A percentile compares a stretch with the other conserved stretches of the same genome.
These are phyloP conservation scores for Coronaproctus castanopsis DNA, from an alignment of 2,888 invertebrate genomes.

Conservation along the genomic window DNA sequence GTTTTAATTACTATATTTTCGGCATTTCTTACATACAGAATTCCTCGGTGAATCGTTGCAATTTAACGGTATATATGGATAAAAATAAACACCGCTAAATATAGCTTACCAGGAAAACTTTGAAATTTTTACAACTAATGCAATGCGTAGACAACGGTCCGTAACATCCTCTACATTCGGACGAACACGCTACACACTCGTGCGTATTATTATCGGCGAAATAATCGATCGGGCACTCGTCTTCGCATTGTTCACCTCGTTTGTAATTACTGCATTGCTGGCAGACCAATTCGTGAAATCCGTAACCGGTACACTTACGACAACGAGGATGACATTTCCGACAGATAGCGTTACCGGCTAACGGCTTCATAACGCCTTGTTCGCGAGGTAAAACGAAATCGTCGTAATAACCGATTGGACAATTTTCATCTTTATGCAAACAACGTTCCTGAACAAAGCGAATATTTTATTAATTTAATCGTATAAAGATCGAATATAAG, in stretches of 20 bases:
- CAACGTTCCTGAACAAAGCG: slow-evolving; percentile 38
- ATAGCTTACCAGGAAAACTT: slow-evolving; percentile 19
- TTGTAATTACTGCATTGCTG: slow-evolving; percentile 69
- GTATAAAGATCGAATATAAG: background rate
- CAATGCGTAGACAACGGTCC: slow-evolving; percentile 61
- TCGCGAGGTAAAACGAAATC: slow-evolving; percentile 63
- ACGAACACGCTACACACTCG: slow-evolving; percentile 36
- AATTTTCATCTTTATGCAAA: slow-evolving; percentile 55
- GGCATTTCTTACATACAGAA: too few species aligned
- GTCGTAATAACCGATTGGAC: slow-evolving; percentile 63
- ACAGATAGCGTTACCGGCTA: slow-evolving; percentile 72
- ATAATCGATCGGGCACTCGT: slow-evolving; percentile 65
- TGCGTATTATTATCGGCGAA: slow-evolving; percentile 54
- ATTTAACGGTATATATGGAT: too few species aligned
- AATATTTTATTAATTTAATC: slow-evolving; percentile 2
- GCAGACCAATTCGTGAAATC: slow-evolving; percentile 69
- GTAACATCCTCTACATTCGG: slow-evolving; percentile 65
- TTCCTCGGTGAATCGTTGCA: too few species aligned
- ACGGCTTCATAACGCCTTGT: slow-evolving; percentile 44
- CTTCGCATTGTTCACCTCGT: slow-evolving; percentile 72
- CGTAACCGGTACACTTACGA: slow-evolving; percentile 68
- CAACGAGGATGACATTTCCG: slow-evolving; percentile 78
- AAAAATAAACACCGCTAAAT: too few species aligned
- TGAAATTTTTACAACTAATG: slow-evolving; percentile 21
- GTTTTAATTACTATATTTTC: too few species aligned